Evolutionary conservation across 2,113 vertebrate genomes (phyloP), one percentile per base, ranked within the genome.

Genomic region (Sialia sialis): DNA sequence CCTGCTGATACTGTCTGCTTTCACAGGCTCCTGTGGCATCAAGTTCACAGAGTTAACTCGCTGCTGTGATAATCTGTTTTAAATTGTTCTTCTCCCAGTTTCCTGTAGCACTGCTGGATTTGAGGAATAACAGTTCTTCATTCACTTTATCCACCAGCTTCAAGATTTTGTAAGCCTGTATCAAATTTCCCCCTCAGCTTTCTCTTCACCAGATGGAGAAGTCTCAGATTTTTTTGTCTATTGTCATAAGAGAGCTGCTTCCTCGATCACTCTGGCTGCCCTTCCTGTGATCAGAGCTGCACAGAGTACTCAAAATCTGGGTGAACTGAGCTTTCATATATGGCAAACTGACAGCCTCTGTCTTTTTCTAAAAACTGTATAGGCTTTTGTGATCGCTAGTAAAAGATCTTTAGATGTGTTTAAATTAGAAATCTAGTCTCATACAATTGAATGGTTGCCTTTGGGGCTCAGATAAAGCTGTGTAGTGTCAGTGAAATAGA

Each of bases 71-170:
- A 90, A 91, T 91, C 84, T 94, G 87, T 83, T 94, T 88, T 60
- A 93, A 93, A 94, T 88, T 92, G 78, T 91, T 90, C 85, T 91
- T 94, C 84, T 87, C 49, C 55, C 34, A n/a, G 44, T 69, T 91
- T 89, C 87, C 87, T 76, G 39, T 58, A 79, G 90, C 75, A 60
- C 46, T 76, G 75, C 70, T 76, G 79, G 67, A 94, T 93, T 69
- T 92, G 70, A 90, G 49, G 34, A 91, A 49, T 79, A 95, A 87
- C 62, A 76, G 63, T 82, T 83, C 74, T 93, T 91, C 62, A 68
- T 68, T 87, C 78, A 48, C 67, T 93, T 94, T 87, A 87, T 83
- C 79, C 70, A 88, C 43, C 59, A 73, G 38, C 58, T 90, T 91
- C 82, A 90, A 76, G 90, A 85, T 78, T 89, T 84, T 68, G 17